Evolutionary conservation across 2,888 invertebrate species (phyloP), one percentile per base, ranked within the genome.

Genomic region (Habroteleia sp.): DNA sequence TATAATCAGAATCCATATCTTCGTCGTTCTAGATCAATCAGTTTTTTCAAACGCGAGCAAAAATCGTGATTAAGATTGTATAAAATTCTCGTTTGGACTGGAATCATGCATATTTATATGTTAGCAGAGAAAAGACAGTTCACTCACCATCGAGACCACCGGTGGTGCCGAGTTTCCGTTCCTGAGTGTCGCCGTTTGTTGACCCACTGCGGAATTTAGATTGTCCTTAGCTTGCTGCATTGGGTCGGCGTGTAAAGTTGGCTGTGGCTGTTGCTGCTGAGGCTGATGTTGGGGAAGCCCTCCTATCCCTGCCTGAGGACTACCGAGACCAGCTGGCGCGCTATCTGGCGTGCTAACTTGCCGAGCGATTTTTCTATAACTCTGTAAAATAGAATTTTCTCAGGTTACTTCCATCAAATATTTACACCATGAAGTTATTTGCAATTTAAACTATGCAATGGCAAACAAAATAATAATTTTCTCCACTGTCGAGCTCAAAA

Each of bases 141-240:
- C 10, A 82, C 87, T 86, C 54, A 88, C 88, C 88, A 88, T 88
- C 46, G 87, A 87, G 48, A 88, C 88, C 68, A 88, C 88, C 42
- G 88, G 87, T 48, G 88, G 86, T 65, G 84, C 86, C 50, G 87
- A 84, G 77, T 87, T 88, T 74, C 88, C 88, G 84, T 88, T 88
- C 66, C 88, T 84, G 25, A 88, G 83, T 69, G 83, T 80, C 69
- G 85, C 85, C 68, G 88, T 76, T 83, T 88, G 88, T 81, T 88
- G 88, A 80, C 81, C 85, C 79, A 82, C 84, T 78, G 84, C 83
- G 46, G 87, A 82, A 79, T 86, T 87, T 10, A 88, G 84, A 81
- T 82, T 85, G 81, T 88, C 88, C 83, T 88, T 88, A 78, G 87
- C 83, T 68, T 88, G 88, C 87, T 88, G 88, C 88, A 88, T 88